These are phyloP conservation scores for Malurus alboscapulatus DNA, from an alignment of 2,113 vertebrate species.

Conservation along the genomic window DNA sequence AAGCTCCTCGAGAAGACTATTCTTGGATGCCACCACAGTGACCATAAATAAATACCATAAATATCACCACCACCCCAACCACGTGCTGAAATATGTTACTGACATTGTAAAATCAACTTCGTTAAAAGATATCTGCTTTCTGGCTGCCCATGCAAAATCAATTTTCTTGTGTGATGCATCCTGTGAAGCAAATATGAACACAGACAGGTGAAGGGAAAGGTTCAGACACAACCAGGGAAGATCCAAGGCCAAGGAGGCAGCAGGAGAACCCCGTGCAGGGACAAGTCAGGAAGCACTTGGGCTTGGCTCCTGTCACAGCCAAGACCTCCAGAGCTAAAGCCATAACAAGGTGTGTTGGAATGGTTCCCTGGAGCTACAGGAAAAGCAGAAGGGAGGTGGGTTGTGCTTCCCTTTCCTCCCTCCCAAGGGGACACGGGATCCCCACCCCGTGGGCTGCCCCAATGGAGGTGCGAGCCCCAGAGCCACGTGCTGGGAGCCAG, in stretches of 20 bases:
- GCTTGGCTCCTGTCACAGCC: neutral
- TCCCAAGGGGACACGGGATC: accelerated
- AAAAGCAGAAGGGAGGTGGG: neutral
- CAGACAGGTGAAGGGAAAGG: neutral
- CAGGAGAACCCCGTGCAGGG: neutral
- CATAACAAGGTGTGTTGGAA: neutral
- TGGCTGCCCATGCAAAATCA: neutral
- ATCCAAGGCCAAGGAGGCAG: neutral
- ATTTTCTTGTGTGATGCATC: neutral
- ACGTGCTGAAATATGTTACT: slow-evolving; percentile 14
- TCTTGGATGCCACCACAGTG: slow-evolving; percentile 24
- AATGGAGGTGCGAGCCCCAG: neutral
- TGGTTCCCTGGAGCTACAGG: neutral
- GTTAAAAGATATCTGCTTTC: slow-evolving; percentile 3
- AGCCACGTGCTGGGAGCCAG: neutral
- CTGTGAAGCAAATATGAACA: neutral
- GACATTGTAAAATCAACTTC: neutral
- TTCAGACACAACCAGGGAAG: neutral
- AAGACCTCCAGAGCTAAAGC: neutral
- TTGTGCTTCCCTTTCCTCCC: neutral
- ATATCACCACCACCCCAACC: slow-evolving; percentile 30
- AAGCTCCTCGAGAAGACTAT: slow-evolving; percentile 61
- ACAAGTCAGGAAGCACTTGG: neutral
- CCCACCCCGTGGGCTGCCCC: neutral
- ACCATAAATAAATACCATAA: slow-evolving; percentile 46